Percentiles rank a stretch among this genome's conserved stretches.
Conservation (phyloP, 2,888 invertebrate species). For the Tipula lateralis region DNA sequence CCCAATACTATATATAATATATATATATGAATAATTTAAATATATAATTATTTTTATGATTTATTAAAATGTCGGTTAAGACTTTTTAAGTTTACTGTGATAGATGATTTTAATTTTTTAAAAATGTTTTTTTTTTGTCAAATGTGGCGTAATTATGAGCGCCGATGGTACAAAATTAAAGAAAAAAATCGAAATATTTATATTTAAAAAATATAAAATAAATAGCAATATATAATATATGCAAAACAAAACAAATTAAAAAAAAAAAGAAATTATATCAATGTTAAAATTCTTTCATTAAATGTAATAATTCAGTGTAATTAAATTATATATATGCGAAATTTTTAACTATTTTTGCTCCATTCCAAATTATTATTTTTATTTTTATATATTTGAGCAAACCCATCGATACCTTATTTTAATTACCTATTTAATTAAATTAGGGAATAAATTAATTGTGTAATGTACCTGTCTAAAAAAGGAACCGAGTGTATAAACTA, state of each 20-base stretch:
- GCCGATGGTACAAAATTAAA: constrained; percentile 42
- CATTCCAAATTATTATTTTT: constrained; percentile 25
- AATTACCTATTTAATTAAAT: constrained; percentile 5
- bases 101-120: constrained; percentile 34
- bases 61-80: neutral
- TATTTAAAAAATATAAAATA: neutral
- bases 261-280: constrained; percentile 20
- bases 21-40: neutral
- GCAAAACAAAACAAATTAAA: neutral
- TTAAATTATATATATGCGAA: neutral
- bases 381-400: neutral
- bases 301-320: constrained; percentile 26
- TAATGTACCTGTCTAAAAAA: neutral
- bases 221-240: constrained; percentile 20
- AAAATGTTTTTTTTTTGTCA: constrained; percentile 34
- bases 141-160: constrained; percentile 40
- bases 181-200: constrained; percentile 24
- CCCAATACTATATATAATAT: neutral
- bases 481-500: neutral
- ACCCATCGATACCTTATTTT: neutral
- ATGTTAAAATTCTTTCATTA: constrained; percentile 20
- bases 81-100: constrained; percentile 32
- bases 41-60: neutral
- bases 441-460: neutral
- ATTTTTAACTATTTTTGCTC: neutral